phyloP scores from a whole-genome alignment of 2,113 vertebrate genomes.

The Paramormyrops kingsleyae region DNA sequence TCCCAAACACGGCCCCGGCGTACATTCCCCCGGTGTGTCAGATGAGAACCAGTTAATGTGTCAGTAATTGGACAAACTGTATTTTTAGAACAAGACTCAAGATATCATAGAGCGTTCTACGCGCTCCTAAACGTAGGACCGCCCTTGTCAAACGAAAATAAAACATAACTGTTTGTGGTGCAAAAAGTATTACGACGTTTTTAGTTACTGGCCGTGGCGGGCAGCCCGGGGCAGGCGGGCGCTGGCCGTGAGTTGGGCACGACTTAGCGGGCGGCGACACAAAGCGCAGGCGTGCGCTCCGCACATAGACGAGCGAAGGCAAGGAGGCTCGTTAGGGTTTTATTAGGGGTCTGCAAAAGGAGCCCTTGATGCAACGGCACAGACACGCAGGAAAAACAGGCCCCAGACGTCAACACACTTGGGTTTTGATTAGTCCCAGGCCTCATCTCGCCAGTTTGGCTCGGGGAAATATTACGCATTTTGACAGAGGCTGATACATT shows the following conservation, averaged over 20 bases:
- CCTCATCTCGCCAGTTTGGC: conserved; percentile 26
- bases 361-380: conserved; percentile 54
- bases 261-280: neutral
- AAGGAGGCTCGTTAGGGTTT: conserved; percentile 59
- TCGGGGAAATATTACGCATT: neutral
- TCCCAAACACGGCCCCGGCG: conserved; percentile 85
- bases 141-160: conserved; percentile 39
- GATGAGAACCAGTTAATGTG: conserved; percentile 83
- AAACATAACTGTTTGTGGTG: neutral
- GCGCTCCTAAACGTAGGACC: conserved; percentile 50
- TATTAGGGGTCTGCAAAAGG: conserved; percentile 57
- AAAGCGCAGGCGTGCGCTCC: neutral
- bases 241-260: neutral
- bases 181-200: conserved; percentile 28
- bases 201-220: neutral
- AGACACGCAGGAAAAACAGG: conserved; percentile 57
- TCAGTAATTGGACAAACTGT: conserved; percentile 63
- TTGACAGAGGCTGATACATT: neutral
- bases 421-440: conserved; percentile 64
- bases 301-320: neutral
- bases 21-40: conserved; percentile 74
- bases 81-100: conserved; percentile 53
- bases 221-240: neutral
- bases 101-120: conserved; percentile 58
- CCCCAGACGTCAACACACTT: conserved; percentile 47